A percentile compares a stretch with the other conserved stretches of the same genome.
phyloP scores from a whole-genome alignment of 2,113 vertebrate species.

The Prochilodus magdalenae region DNA sequence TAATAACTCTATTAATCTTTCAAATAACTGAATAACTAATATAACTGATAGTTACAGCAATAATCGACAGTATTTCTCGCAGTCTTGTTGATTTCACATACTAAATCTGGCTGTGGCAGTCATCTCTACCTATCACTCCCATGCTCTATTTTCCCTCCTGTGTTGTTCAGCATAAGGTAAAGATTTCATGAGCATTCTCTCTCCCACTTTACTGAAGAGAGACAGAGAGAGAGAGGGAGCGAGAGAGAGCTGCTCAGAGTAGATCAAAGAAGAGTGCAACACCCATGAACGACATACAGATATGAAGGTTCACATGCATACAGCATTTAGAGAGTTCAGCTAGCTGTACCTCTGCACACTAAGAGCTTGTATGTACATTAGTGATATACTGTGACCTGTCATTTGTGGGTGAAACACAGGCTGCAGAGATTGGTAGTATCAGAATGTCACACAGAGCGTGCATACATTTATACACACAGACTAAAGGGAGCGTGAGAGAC shows the following conservation, averaged over 20 bases:
- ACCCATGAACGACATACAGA: slow-evolving; percentile 10
- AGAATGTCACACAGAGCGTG: background rate
- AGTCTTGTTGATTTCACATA: too few species aligned
- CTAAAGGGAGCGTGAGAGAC: background rate
- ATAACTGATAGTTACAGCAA: too few species aligned
- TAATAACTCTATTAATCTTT: too few species aligned
- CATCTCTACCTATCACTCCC: too few species aligned
- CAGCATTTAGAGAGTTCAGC: background rate
- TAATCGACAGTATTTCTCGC: too few species aligned
- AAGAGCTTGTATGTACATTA: slow-evolving; percentile 14
- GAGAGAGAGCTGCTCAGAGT: slow-evolving; percentile 1
- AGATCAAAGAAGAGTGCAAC: slow-evolving; percentile 14
- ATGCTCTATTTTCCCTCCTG: too few species aligned
- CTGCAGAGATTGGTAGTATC: background rate
- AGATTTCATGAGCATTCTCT: slow-evolving; percentile 41
- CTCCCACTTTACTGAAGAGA: background rate
- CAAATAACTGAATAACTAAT: too few species aligned
- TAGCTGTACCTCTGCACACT: background rate
- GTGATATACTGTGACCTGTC: background rate
- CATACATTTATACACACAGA: background rate
- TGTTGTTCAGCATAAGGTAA: slow-evolving; percentile 4
- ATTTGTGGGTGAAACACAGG: background rate
- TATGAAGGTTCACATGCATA: background rate
- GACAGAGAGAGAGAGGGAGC: background rate
- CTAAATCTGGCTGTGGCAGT: too few species aligned